Percentiles rank a stretch among this genome's conserved stretches.
These are phyloP conservation scores for Syngnathus floridae DNA, from an alignment of 2,113 vertebrate species.

Conservation along the genomic window DNA sequence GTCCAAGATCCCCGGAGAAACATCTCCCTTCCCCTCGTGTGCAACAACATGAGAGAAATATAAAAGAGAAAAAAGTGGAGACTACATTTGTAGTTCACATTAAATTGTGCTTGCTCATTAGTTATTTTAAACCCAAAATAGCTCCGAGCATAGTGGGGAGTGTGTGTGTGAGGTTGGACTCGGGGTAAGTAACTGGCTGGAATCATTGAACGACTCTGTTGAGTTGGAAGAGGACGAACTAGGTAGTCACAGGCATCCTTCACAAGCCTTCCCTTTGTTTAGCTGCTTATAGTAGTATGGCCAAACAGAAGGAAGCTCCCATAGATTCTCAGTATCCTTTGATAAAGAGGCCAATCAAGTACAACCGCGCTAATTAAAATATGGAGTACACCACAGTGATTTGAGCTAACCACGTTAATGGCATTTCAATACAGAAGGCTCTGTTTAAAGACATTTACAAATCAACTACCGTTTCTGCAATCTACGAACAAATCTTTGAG, in stretches of 20 bases:
- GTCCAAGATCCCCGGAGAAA: constrained; percentile 67
- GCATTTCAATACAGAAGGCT: neutral
- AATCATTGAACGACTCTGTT: constrained; percentile 29
- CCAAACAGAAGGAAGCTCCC: constrained; percentile 10
- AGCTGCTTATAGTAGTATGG: constrained; percentile 21
- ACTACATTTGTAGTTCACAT: constrained; percentile 21
- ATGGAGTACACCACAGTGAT: neutral
- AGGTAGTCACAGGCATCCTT: constrained; percentile 35
- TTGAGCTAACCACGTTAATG: constrained; percentile 3
- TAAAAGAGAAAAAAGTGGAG: constrained; percentile 32
- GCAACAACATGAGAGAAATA: constrained; percentile 53
- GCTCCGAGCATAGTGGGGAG: constrained; percentile 9
- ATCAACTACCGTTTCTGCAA: neutral
- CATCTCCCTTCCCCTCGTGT: constrained; percentile 48
- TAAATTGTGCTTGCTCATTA: constrained; percentile 41
- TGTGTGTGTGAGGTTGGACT: constrained; percentile 12
- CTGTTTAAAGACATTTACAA: neutral
- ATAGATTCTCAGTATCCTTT: constrained; percentile 8
- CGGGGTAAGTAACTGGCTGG: constrained; percentile 15
- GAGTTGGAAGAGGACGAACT: constrained; percentile 21
- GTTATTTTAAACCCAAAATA: constrained; percentile 46
- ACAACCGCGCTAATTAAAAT: constrained; percentile 2
- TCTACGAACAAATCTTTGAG: neutral
- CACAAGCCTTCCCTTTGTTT: constrained; percentile 57
- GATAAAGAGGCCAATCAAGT: constrained; percentile 17